Conservation (phyloP, 2,888 invertebrate genomes). For the Globia sparganii region DNA sequence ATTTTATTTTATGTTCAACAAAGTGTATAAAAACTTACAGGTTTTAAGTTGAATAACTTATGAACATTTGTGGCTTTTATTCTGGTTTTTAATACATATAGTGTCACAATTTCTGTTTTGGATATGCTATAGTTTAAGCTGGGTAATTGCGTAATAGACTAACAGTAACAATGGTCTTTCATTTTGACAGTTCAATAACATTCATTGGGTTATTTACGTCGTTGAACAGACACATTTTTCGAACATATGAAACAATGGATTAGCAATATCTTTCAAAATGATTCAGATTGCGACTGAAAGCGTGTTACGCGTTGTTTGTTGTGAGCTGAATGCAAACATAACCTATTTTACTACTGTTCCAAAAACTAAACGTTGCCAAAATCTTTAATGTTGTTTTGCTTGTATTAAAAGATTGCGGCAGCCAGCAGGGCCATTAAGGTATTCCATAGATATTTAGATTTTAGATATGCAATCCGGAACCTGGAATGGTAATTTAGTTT, state of each 20-base stretch:
- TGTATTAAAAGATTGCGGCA: slow-evolving; percentile 8
- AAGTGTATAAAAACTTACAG: slow-evolving; percentile 10
- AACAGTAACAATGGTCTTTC: not conserved
- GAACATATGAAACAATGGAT: not conserved
- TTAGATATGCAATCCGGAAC: slow-evolving; percentile 30
- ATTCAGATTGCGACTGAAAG: not conserved
- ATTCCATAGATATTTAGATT: slow-evolving; percentile 24
- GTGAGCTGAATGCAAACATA: slow-evolving; percentile 22
- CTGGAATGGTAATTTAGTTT: slow-evolving; percentile 43
- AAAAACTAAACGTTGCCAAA: slow-evolving; percentile 29
- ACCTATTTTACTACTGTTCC: slow-evolving; percentile 22
- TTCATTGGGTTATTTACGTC: not conserved
- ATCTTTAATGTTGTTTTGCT: slow-evolving; percentile 18
- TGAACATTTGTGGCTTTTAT: slow-evolving; percentile 16
- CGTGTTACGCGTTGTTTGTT: slow-evolving; percentile 11
- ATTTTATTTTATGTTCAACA: slow-evolving; percentile 33
- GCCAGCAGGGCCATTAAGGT: slow-evolving; percentile 17
- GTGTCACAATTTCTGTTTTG: slow-evolving; percentile 7
- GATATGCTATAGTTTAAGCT: not conserved
- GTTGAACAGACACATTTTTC: not conserved
- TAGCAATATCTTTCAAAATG: not conserved
- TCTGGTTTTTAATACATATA: not conserved
- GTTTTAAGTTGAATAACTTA: slow-evolving; percentile 25
- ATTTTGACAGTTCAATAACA: not conserved
- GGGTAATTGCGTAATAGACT: not conserved